Conservation (phyloP, 2,797 vertebrate genomes). For the Eutrigla gurnardus region DNA sequence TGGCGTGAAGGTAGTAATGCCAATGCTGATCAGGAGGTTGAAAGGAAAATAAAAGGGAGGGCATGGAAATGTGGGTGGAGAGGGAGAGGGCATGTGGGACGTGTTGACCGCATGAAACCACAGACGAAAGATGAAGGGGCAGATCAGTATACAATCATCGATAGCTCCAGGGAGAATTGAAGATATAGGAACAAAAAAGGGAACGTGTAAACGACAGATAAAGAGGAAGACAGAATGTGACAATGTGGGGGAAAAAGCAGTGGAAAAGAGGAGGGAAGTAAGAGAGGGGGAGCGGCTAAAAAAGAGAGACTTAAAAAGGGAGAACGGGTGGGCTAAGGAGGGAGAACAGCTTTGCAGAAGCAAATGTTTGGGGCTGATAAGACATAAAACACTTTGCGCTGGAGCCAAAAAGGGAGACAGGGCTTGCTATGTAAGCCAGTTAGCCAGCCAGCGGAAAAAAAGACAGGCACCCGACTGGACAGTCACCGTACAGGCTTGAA, state of each 20-base stretch:
- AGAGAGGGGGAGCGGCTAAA: constrained; percentile 34
- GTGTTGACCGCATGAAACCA: constrained; percentile 32
- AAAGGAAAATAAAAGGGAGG: constrained; percentile 25
- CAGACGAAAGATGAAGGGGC: constrained; percentile 44
- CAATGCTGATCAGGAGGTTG: constrained; percentile 31
- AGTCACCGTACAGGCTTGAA: constrained; percentile 37
- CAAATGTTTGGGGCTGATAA: constrained; percentile 79
- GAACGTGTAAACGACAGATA: constrained; percentile 47
- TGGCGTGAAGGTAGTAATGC: constrained; percentile 49
- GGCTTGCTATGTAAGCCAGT: constrained; percentile 57
- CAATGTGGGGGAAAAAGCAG: constrained; percentile 28
- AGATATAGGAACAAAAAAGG: constrained; percentile 14
- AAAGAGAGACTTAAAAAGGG: constrained; percentile 40
- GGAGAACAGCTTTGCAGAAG: constrained; percentile 68
- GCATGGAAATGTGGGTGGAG: constrained; percentile 9
- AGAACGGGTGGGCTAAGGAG: constrained; percentile 41
- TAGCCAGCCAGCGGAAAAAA: constrained; percentile 42
- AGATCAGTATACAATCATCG: constrained; percentile 53
- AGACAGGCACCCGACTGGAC: constrained; percentile 35
- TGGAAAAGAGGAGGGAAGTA: constrained; percentile 21
- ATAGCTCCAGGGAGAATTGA: constrained; percentile 36
- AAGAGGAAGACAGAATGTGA: constrained; percentile 32
- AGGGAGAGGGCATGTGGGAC: neutral
- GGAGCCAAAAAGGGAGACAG: constrained; percentile 62
- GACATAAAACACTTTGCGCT: constrained; percentile 69